Percentiles rank a stretch among this genome's conserved stretches.
These are phyloP conservation scores for Leucania comma DNA, from an alignment of 2,888 invertebrate genomes.

Conservation along the genomic window DNA sequence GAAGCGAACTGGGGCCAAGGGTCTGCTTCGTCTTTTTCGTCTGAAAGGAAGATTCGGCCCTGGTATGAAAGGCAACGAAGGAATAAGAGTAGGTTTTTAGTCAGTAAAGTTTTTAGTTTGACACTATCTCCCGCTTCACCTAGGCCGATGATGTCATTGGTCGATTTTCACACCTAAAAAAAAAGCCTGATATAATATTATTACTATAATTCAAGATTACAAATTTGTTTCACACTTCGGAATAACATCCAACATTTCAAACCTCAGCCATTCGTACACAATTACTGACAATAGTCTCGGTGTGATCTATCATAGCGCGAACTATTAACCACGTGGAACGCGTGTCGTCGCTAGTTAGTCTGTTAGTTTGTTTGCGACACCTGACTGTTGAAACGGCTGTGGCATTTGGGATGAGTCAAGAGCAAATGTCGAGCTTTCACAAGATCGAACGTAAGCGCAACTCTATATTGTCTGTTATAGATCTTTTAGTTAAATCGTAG, in stretches of 20 bases:
- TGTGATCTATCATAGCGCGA: slow-evolving; percentile 38
- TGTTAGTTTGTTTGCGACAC: slow-evolving; percentile 54
- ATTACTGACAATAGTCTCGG: slow-evolving; percentile 33
- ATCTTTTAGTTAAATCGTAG: slow-evolving; percentile 34
- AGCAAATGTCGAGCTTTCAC: slow-evolving; percentile 78
- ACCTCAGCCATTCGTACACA: slow-evolving; percentile 11
- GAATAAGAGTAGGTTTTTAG: too few relatives aligned
- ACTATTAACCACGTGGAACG: slow-evolving; percentile 43
- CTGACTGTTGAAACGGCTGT: slow-evolving; percentile 73
- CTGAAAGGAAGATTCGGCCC: too few relatives aligned
- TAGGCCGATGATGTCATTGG: too few relatives aligned
- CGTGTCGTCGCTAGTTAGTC: slow-evolving; percentile 51
- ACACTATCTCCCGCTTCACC: too few relatives aligned
- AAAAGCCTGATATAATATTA: too few relatives aligned
- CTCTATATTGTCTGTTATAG: slow-evolving; percentile 51
- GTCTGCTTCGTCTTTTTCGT: too few relatives aligned
- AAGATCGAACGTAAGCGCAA: slow-evolving; percentile 36
- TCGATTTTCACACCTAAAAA: too few relatives aligned
- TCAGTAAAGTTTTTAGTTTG: too few relatives aligned
- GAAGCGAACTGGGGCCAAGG: too few relatives aligned
- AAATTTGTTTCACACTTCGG: background rate
- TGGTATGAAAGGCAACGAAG: too few relatives aligned
- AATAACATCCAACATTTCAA: background rate
- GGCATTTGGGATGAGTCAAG: slow-evolving; percentile 74
- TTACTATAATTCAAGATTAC: too few relatives aligned